Evolutionary conservation across 2,888 invertebrate species (phyloP), one percentile per base, ranked within the genome.

Genomic region (Agapetus fuscipes): DNA sequence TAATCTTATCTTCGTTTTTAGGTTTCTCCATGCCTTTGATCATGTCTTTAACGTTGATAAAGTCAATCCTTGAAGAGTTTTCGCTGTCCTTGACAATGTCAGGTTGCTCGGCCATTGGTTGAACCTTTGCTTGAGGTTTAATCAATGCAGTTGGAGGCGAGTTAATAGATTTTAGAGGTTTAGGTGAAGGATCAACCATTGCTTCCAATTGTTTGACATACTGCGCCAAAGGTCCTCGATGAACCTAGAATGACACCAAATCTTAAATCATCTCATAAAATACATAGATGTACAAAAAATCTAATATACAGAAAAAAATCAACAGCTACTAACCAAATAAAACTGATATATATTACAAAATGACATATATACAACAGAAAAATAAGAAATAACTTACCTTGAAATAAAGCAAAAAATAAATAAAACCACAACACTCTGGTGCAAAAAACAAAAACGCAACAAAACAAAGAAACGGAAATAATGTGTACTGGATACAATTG

Each of bases 1-100:
- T 28, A 55, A 48, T 45, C 49, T 56, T 60, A 1, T 51, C 39
- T 14, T 46, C 42, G n/a, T 30, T 26, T n/a, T 62, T 66, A 37
- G 67, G 65, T 43, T 66, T 69, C 51, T 80, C 79, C 59, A 79
- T 74, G 48, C 75, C 77, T 54, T 76, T 76, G 30, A 78, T 72
- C 10, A 77, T 57, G 52, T 76, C 74, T 56, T 71, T 71, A 12
- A 77, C 76, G 41, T 71, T 71, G n/a, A 71, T 64, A 37, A 68
- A 70, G 42, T 72, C 72, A 25, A 69, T 66, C 43, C 68, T 61
- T n/a, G 54, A 48, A 9, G 54, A 44, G 37, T 71, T 65, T 13
- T 55, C 53, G 46, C 70, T 68, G 42, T 71, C 65, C 57, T 60
- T 65, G 0, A 54, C 50, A 40, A 64, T 64, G 2, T 49, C 41